Evolutionary conservation across 2,113 vertebrate species (phyloP), one percentile per base, ranked within the genome.

Genomic region (Corythoichthys intestinalis): DNA sequence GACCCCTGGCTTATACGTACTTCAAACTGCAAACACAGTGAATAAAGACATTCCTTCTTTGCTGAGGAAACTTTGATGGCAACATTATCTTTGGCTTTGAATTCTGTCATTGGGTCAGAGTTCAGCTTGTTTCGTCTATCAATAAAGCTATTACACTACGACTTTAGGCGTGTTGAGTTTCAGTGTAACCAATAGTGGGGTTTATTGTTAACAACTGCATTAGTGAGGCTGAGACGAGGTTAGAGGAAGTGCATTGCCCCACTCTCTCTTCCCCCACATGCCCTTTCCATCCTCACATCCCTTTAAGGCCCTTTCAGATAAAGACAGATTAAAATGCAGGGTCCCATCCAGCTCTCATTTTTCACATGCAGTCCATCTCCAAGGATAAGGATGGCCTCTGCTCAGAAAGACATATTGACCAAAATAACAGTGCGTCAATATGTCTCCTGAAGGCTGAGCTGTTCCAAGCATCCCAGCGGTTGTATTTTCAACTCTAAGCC

Each of bases 321-420:
- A 71, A 67, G 87, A 86, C 76, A 83, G 85, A 91, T 91, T 87
- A 86, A 85, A 90, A 91, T 89, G 83, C 87, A 88, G 80, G 75
- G 83, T 77, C 79, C 84, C 74, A 74, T 85, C 86, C 73, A 75
- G 71, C 83, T 84, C 85, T 85, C 83, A 87, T 91, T 89, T 91
- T 91, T 90, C 87, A 87, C 84, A 87, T 90, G 79, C 82, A 87
- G 81, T 82, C 71, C 78, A 77, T 89, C 80, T 53, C 86, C 88
- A 87, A 87, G 88, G 87, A 90, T 89, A 86, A 92, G 88, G 84
- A 88, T 85, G 84, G 85, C 82, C 81, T 89, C 79, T 84, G 74
- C 88, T 89, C 82, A 90, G 87, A 91, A 82, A 79, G 87, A 90
- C 84, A 86, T 91, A 92, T 91, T 92, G 91, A 92, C 88, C 83